phyloP scores from a whole-genome alignment of 64 coral and sea anemone genomes.

The Montipora cactus region DNA sequence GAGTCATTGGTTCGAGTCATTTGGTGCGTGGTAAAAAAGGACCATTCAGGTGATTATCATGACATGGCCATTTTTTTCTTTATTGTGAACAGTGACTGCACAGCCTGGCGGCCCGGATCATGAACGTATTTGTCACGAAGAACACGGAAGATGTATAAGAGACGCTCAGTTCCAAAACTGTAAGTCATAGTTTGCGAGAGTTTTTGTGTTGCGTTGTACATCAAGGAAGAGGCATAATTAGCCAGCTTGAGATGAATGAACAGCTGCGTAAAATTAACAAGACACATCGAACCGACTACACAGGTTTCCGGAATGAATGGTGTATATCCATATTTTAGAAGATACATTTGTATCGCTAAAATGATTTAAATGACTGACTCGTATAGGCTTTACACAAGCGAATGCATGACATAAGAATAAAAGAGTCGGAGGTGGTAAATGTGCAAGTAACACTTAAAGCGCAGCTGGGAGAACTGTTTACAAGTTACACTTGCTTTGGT shows the following conservation, averaged over 20 bases:
- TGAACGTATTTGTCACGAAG: neutral
- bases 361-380: neutral
- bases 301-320: neutral
- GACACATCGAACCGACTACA: neutral
- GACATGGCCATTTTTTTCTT: neutral
- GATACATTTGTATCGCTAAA: neutral
- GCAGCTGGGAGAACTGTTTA: neutral
- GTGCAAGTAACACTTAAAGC: neutral
- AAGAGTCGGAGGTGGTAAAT: neutral
- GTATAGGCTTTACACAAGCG: neutral
- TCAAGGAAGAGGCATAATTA: neutral
- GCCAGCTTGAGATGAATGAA: neutral
- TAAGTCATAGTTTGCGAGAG: neutral
- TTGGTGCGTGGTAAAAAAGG: neutral
- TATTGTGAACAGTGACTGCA: neutral
- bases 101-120: neutral
- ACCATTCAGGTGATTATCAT: neutral
- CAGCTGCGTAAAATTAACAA: slow-evolving; percentile 32
- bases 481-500: neutral
- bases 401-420: neutral
- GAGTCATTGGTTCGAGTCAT: neutral
- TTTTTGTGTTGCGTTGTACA: neutral
- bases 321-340: neutral
- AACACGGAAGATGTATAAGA: slow-evolving; percentile 13
- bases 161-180: slow-evolving; percentile 38